Base-by-base conservation (phyloP, 2,797 vertebrate genomes). In the Ambastaia sidthimunki region DNA sequence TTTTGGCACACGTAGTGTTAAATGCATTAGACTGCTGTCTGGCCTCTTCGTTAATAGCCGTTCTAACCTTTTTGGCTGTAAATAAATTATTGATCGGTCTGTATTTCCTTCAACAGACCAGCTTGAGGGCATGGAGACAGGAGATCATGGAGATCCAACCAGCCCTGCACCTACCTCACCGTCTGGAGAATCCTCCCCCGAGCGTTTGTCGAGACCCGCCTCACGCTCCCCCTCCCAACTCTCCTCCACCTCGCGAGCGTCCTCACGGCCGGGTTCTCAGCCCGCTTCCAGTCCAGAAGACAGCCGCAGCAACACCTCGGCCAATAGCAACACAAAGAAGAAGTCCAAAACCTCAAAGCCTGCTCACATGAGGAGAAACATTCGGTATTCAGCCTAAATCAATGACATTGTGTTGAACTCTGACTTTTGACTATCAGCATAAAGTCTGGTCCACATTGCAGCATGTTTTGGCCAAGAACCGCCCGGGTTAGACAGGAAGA, bases 291-390 rank as follows among this genome's bases (percentile, higher is more conserved):
- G 81, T 86, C 93, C 92, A 52, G 93, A 92, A 52, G 93, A 92
- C 90, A 93, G 92, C 88, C 91, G 78, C 83, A 87, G 87, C 87
- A 86, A 89, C 95, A 92, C 87, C 87, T 92, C 79, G 4, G 82
- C 92, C 52, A 93, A 95, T 84, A 94, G 93, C 87, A 95, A 94
- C 91, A 86, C 84, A 72, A 97, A 96, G 92, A 98, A 93, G 28
- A 28, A 28, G 88, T 80, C 82, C 85, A 93, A 93, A 90, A 93
- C 91, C 3, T 89, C 90, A 0, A 98, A 98, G 88, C 95, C 96
- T 77, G 90, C 92, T 89, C 96, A 99, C 90, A 94, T 99, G 96
- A 96, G 98, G 91, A 97, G 98, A 86, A 99, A 99, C 87, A 99
- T 99, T 90, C 94, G 98, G 98, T 99, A 74, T 89, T 3, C 15